Base-by-base conservation (phyloP, 1,140 invertebrate species). In the Ceratitis capitata region DNA sequence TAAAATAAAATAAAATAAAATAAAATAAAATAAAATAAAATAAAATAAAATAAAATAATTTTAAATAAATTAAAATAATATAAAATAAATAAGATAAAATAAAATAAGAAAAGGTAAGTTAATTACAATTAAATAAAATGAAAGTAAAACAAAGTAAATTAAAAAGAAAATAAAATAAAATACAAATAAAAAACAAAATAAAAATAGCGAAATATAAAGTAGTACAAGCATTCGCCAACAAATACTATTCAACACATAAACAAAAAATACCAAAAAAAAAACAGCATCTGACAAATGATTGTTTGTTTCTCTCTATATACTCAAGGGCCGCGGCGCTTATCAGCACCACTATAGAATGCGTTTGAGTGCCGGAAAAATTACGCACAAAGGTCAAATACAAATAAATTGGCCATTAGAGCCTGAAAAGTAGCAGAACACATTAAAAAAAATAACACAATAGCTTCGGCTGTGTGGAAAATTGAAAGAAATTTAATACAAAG, bases 301-400 rank as follows among this genome's bases (percentile, higher is more conserved):
- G 23, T 42, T 78, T 7, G 39, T 61, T 7, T n/a, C 29, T 32
- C 32, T 64, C 23, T 64, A 26, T 64, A 26, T 23, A 56, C n/a
- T 56, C 23, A 56, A 56, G 51, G 19, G n/a, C n/a, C 12, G 5
- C n/a, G 7, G 14, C 61, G 69, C 69, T 78, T 78, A 78, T 78
- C 69, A 26, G 69, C 39, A 19, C 19, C 69, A n/a, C n/a, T n/a
- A 19, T 39, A 35, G 39, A 78, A 39, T 78, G 69, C 69, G 39
- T 78, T 45, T 78, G 42, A 78, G 69, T 78, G 69, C 19, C n/a
- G 26, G 42, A n/a, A 45, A 45, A 78, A 78, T 42, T 45, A 39
- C n/a, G 35, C 69, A 26, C 69, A 78, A 78, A 78, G 39, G 69
- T 78, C 69, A 78, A 78, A 78, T 78, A 78, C 69, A 78, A 78